Conservation (phyloP, 1,140 invertebrate species). For the Saccostrea glomerata region DNA sequence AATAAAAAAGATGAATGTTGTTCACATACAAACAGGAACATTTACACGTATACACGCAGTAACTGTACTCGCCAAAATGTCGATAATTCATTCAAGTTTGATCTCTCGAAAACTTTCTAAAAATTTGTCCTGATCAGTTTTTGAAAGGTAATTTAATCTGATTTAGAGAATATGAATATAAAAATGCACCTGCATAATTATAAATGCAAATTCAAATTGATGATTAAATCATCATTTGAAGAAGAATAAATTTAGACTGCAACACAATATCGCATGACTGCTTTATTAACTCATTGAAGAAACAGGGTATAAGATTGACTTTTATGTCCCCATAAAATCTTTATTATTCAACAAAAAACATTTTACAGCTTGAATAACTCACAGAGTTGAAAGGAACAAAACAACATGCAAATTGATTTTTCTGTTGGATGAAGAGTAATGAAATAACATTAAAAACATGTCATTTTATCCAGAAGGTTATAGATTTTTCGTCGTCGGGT, state of each 20-base stretch:
- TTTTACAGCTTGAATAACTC: background rate
- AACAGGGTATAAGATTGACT: background rate
- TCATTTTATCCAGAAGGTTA: constrained; percentile 4
- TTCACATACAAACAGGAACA: too few species aligned
- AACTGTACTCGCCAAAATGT: background rate
- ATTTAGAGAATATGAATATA: background rate
- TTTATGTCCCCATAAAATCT: background rate
- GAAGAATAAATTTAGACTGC: background rate
- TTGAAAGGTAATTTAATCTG: background rate
- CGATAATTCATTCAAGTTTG: background rate
- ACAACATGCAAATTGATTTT: constrained; percentile 21
- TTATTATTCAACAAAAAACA: background rate
- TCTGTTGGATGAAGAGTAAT: constrained; percentile 9
- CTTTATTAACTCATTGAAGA: background rate
- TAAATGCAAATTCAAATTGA: background rate
- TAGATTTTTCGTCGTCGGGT: background rate
- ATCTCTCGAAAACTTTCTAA: background rate
- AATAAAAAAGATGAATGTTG: too few species aligned
- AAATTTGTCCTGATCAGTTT: background rate
- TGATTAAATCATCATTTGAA: constrained; percentile 7
- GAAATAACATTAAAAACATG: constrained; percentile 19
- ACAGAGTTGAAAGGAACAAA: background rate
- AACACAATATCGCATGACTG: constrained; percentile 5
- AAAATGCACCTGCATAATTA: background rate
- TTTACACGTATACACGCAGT: too few species aligned